Conservation (phyloP, 2,888 invertebrate species). For the Dorcus parallelipipedus region DNA sequence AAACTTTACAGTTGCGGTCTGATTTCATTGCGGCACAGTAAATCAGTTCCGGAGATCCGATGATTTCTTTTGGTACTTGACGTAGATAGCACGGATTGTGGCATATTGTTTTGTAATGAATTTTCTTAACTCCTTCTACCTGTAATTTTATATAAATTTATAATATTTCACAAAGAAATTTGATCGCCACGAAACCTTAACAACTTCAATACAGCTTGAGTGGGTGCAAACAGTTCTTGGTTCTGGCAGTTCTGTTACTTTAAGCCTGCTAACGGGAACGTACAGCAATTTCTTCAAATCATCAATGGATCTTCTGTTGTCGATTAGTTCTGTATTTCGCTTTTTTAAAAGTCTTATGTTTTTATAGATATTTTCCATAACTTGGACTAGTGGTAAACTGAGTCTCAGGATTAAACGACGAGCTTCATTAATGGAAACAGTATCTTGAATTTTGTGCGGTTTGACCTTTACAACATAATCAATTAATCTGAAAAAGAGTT, state of each 20-base stretch:
- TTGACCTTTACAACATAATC: constrained; percentile 4
- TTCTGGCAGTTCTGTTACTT: constrained; percentile 31
- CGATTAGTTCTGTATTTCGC: constrained; percentile 25
- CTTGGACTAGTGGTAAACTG: constrained; percentile 41
- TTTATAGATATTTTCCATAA: constrained; percentile 38
- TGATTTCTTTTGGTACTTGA: constrained; percentile 37
- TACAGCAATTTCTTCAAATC: constrained; percentile 35
- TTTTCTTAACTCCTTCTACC: constrained; percentile 29
- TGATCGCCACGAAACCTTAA: background rate
- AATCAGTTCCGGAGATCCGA: constrained; percentile 36
- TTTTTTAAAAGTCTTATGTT: constrained; percentile 35
- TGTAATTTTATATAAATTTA: constrained; percentile 9
- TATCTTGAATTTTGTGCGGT: constrained; percentile 38
- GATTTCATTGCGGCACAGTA: constrained; percentile 36
- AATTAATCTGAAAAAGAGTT: constrained; percentile 5
- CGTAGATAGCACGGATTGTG: constrained; percentile 40
- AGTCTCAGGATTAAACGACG: constrained; percentile 38
- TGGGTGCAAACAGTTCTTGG: constrained; percentile 39
- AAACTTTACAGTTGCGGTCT: constrained; percentile 21
- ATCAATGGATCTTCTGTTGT: constrained; percentile 30
- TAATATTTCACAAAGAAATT: background rate
- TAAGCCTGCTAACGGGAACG: constrained; percentile 35
- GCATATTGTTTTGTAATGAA: constrained; percentile 21
- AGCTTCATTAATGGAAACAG: constrained; percentile 40
- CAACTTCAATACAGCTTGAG: constrained; percentile 25